These are phyloP conservation scores for Bambusicola thoracicus DNA, from an alignment of 2,113 vertebrate species.

Conservation along the genomic window DNA sequence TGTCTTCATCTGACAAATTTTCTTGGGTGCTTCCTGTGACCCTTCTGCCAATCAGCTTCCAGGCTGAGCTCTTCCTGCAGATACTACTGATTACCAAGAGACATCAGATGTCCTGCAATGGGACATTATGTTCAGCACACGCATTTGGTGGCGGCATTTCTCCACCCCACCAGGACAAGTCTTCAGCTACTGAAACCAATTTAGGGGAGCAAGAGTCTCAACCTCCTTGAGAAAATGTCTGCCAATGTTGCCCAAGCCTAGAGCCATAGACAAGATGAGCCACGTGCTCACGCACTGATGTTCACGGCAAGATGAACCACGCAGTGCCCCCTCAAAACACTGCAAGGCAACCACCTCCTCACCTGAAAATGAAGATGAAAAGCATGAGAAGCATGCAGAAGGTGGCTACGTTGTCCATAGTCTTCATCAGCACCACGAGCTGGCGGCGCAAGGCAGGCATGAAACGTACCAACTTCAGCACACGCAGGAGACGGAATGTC, in stretches of 20 bases:
- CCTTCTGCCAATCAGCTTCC: not conserved
- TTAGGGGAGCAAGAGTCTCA: not conserved
- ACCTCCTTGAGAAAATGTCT: not conserved
- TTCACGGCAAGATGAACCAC: not conserved
- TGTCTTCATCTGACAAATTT: not conserved
- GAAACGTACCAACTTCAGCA: slow-evolving; percentile 95
- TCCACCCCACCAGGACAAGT: not conserved
- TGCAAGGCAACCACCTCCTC: not conserved
- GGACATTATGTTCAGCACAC: not conserved
- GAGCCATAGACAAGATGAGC: not conserved
- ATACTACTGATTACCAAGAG: not conserved
- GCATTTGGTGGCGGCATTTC: not conserved
- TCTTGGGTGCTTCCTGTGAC: not conserved
- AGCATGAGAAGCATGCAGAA: slow-evolving; percentile 99
- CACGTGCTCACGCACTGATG: not conserved
- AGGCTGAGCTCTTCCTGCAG: not conserved
- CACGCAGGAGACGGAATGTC: slow-evolving; percentile 92
- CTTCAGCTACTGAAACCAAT: not conserved
- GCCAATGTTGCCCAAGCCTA: not conserved
- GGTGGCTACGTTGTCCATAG: slow-evolving; percentile 98
- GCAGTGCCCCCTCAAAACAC: not conserved
- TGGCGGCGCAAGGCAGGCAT: slow-evolving; percentile 95
- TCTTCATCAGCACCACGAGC: slow-evolving; percentile 98
- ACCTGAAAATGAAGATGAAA: slow-evolving; percentile 99
- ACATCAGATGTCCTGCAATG: not conserved